phyloP scores from a whole-genome alignment of 2,888 invertebrate genomes.

The Cerastis rubricosa region DNA sequence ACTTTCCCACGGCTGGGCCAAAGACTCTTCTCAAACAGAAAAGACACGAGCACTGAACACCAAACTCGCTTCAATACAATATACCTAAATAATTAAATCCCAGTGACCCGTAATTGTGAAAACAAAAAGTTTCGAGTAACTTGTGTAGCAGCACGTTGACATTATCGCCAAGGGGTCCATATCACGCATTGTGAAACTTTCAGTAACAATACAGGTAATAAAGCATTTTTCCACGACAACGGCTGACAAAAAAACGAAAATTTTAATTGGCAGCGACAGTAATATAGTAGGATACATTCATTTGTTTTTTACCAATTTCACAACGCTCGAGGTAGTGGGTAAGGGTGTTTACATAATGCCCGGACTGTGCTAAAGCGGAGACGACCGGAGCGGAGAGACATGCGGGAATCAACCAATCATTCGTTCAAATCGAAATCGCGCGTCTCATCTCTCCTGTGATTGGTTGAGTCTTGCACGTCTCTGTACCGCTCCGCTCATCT shows the following conservation, averaged over 20 bases:
- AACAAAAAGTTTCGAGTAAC: slow-evolving; percentile 23
- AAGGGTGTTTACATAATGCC: not conserved
- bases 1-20: not conserved
- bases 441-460: not conserved
- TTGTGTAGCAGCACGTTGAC: slow-evolving; percentile 22
- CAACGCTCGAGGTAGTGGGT: slow-evolving; percentile 36
- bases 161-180: slow-evolving; percentile 42
- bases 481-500: not conserved
- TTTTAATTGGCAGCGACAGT: slow-evolving; percentile 78
- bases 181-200: slow-evolving; percentile 55
- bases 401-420: not conserved
- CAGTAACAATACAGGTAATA: slow-evolving; percentile 66
- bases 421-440: not conserved
- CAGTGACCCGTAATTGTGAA: not conserved
- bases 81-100: slow-evolving; percentile 1
- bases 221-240: slow-evolving; percentile 65
- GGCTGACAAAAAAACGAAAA: slow-evolving; percentile 69
- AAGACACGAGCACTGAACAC: no score
- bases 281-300: slow-evolving; percentile 72
- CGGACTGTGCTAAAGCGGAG: not conserved
- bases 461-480: not conserved
- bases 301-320: slow-evolving; percentile 77
- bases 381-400: not conserved
- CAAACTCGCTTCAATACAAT: not conserved
- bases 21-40: no score